Base-by-base conservation (phyloP, 2,797 vertebrate species). In the Crax fasciolata region DNA sequence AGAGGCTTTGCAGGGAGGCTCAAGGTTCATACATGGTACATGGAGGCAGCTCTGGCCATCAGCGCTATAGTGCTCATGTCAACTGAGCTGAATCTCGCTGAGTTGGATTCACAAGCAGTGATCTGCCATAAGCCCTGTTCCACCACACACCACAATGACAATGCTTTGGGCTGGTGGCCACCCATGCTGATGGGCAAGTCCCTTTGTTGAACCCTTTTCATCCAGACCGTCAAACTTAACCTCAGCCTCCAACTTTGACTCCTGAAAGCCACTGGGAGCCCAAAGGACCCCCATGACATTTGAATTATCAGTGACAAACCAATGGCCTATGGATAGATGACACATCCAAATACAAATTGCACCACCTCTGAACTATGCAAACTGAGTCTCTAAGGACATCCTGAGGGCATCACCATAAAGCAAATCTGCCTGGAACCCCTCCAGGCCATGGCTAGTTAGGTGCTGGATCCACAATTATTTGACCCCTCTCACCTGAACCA, bases 21-120 rank as follows among this genome's bases (percentile, higher is more conserved):
- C 41, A 62, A 66, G 43, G 24, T 23, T 82, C 67, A 63, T 44
- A 48, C 0, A 0, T 3, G 49, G 18, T 13, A 51, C 0, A 0
- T 0, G 10, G 12, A 35, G 14, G 32, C 38, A 72, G 32, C 13
- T 51, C 58, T 78, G 73, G 51, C 39, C 35, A 20, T 66, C 70
- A 66, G 25, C n/a, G 21, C 13, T 14, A 24, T 2, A 59, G 43
- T 4, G 1, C 18, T 70, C 3, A 0, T 1, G 3, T 8, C 49
- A 66, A 32, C 23, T 2, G 20, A 87, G 14, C 13, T 38, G 25
- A 28, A 54, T 61, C 82, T 66, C 17, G 32, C 7, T 71, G 38
- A 21, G 12, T 57, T 78, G 68, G 23, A 19, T 58, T 46, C 39
- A 63, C 24, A 48, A 66, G 15, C 15, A 46, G 19, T 11, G 6